These are phyloP conservation scores for Schizotus pectinicornis DNA, from an alignment of 2,888 invertebrate genomes.

Conservation along the genomic window DNA sequence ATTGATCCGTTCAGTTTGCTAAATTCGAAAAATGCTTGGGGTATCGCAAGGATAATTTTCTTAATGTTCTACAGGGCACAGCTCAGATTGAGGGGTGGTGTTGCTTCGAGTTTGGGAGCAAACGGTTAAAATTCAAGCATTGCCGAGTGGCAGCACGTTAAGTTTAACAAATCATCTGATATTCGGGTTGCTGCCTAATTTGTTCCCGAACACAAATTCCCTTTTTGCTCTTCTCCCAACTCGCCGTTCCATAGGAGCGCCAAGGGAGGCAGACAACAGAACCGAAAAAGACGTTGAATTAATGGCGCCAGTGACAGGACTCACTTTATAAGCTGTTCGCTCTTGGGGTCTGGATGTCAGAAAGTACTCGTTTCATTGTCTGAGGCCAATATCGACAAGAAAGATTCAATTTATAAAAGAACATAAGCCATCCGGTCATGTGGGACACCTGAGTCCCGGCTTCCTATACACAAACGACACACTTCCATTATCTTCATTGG, in stretches of 20 bases:
- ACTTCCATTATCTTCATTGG: conserved; percentile 24
- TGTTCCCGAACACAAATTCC: too few relatives aligned
- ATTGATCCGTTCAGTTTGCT: too few relatives aligned
- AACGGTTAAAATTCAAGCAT: too few relatives aligned
- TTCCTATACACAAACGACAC: conserved; percentile 21
- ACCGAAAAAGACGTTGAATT: background rate
- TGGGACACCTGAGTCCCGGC: conserved; percentile 39
- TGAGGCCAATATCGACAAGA: conserved; percentile 34
- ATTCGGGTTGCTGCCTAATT: too few relatives aligned
- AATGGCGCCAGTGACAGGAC: conserved; percentile 2
- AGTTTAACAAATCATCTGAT: too few relatives aligned
- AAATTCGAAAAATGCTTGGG: too few relatives aligned
- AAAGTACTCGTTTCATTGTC: conserved; percentile 22
- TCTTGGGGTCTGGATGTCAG: conserved; percentile 41
- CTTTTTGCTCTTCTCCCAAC: background rate
- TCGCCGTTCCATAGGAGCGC: background rate
- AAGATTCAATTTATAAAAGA: conserved; percentile 39
- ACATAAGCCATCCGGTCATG: conserved; percentile 38
- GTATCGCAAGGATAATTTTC: too few relatives aligned
- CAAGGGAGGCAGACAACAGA: background rate
- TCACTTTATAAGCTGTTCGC: conserved; percentile 1
- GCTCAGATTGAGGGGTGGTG: too few relatives aligned
- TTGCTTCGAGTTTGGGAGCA: too few relatives aligned
- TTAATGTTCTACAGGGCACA: too few relatives aligned
- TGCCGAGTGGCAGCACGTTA: too few relatives aligned